Evolutionary conservation across 2,113 vertebrate species (phyloP).

Genomic region (Lasiurus borealis): DNA sequence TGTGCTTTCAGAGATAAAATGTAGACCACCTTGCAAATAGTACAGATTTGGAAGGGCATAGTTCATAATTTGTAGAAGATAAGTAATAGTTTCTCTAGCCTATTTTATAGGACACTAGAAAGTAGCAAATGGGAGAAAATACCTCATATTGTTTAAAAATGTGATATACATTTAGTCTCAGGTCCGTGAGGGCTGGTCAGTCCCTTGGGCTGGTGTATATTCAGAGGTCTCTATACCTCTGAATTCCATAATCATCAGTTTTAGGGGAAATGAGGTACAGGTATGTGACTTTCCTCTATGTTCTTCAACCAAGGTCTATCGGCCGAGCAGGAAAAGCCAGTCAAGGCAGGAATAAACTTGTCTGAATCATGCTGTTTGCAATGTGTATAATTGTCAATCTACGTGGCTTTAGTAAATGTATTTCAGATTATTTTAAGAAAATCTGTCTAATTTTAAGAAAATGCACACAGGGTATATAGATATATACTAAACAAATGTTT

Average conservation of each 20-base stretch:
- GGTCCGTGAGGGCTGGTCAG: neutral
- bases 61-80: neutral
- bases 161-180: neutral
- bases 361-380: neutral
- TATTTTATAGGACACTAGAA: neutral
- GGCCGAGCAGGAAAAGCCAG: neutral
- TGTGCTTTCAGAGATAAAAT: neutral
- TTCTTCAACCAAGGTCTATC: neutral
- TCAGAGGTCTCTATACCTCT: neutral
- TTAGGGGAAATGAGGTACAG: neutral
- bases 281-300: neutral
- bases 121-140: neutral
- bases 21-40: neutral
- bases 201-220: neutral
- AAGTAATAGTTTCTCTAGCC: neutral
- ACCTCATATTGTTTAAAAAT: neutral
- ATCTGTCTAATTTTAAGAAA: neutral
- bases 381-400: neutral
- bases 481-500: neutral
- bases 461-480: neutral
- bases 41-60: neutral
- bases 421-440: neutral
- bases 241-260: neutral
- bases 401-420: neutral
- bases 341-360: rapidly evolving